phyloP scores from a whole-genome alignment of 2,797 vertebrate genomes.

The Acrossocheilus wenchowensis region DNA sequence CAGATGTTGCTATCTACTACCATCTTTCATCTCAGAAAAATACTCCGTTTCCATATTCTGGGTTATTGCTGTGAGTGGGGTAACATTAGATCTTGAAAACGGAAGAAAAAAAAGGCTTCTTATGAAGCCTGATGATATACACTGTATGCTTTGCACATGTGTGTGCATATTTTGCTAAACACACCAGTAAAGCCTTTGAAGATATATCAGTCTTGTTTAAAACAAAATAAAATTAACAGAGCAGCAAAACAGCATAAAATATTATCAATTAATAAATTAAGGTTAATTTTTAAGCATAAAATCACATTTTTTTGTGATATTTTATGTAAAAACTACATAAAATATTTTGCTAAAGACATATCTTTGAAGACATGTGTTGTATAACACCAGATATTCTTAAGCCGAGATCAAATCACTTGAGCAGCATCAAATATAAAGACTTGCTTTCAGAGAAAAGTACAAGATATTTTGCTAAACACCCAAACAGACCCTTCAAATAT shows the following conservation, averaged over 20 bases:
- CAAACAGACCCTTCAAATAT: too few relatives aligned
- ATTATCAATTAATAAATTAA: background rate
- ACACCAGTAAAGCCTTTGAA: background rate
- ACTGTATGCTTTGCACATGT: background rate
- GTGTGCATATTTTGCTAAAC: background rate
- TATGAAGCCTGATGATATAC: constrained; percentile 41
- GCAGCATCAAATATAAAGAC: background rate
- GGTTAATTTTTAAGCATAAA: background rate
- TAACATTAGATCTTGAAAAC: constrained; percentile 29
- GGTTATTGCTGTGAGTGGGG: constrained; percentile 43
- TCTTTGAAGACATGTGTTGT: background rate
- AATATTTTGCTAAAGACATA: background rate
- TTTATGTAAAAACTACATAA: background rate
- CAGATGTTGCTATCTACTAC: constrained; percentile 22
- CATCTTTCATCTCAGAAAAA: constrained; percentile 17
- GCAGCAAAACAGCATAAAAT: background rate
- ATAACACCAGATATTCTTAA: background rate
- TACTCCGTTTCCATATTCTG: constrained; percentile 28
- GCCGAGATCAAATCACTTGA: background rate
- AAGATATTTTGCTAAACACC: too few relatives aligned
- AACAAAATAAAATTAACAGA: background rate
- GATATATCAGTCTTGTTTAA: background rate
- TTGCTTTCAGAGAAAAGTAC: too few relatives aligned
- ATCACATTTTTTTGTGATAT: too few relatives aligned
- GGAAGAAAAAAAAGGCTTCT: constrained; percentile 32